Conservation (phyloP, 2,888 invertebrate genomes). For the Mythimna loreyi region DNA sequence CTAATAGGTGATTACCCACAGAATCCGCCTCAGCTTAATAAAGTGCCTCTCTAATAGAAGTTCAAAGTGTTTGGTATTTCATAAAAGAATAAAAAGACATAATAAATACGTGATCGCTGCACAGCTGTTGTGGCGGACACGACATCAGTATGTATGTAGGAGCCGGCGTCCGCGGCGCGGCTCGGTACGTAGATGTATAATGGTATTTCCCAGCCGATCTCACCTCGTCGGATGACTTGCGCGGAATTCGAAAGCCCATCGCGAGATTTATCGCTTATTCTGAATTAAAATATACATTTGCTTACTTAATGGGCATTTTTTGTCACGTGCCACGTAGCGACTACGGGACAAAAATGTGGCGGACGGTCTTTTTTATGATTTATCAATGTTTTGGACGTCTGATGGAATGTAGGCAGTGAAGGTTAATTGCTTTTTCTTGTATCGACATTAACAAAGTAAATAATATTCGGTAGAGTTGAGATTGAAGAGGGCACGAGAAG, state of each 20-base stretch:
- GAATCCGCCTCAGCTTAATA: conserved; percentile 58
- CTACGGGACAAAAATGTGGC: conserved; percentile 75
- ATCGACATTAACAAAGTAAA: conserved; percentile 64
- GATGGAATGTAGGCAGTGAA: conserved; percentile 63
- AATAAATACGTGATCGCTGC: conserved; percentile 75
- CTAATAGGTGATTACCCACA: conserved; percentile 56
- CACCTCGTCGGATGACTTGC: conserved; percentile 89
- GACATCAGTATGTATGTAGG: conserved; percentile 80
- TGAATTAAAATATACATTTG: conserved; percentile 90
- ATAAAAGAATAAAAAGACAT: conserved; percentile 62
- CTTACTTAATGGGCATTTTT: conserved; percentile 88
- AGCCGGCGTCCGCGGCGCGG: conserved; percentile 72
- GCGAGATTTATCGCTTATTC: conserved; percentile 90
- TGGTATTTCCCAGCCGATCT: conserved; percentile 90
- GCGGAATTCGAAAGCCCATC: conserved; percentile 91
- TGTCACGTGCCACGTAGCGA: conserved; percentile 86
- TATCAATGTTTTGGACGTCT: conserved; percentile 78
- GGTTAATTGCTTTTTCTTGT: conserved; percentile 65
- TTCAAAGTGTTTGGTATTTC: conserved; percentile 51
- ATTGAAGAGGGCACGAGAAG: conserved; percentile 61
- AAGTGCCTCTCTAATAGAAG: conserved; percentile 48
- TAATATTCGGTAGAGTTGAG: conserved; percentile 60
- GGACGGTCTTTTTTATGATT: conserved; percentile 82
- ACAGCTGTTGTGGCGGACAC: conserved; percentile 75
- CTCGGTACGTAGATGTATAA: conserved; percentile 77